Conservation (phyloP, 1,140 invertebrate genomes). For the Camponotus pennsylvanicus region DNA sequence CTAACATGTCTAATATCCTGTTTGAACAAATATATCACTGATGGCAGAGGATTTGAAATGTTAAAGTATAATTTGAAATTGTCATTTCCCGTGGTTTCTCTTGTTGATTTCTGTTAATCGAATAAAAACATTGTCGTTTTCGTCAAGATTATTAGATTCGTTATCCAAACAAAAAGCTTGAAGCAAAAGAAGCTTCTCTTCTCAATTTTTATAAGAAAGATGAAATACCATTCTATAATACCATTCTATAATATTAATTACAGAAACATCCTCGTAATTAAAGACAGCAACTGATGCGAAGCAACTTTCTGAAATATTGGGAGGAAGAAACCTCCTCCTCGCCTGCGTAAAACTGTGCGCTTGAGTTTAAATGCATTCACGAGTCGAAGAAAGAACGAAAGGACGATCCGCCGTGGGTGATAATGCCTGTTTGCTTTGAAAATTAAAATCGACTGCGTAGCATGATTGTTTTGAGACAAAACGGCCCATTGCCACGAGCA, state of each 20-base stretch:
- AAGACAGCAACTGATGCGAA: background rate
- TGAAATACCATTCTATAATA: background rate
- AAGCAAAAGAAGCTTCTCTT: background rate
- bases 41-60: background rate
- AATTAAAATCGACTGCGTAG: slow-evolving; percentile 61
- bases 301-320: background rate
- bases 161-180: slow-evolving; percentile 13
- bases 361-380: slow-evolving; percentile 26
- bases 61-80: slow-evolving; percentile 49
- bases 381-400: slow-evolving; percentile 27
- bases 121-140: slow-evolving; percentile 52
- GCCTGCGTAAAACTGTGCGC: background rate
- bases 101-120: slow-evolving; percentile 52
- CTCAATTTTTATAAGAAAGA: slow-evolving; percentile 7
- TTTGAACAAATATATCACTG: background rate
- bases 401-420: slow-evolving; percentile 47
- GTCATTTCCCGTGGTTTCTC: slow-evolving; percentile 36
- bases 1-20: background rate
- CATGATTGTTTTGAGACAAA: slow-evolving; percentile 61
- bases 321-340: background rate
- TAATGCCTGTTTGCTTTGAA: slow-evolving; percentile 61
- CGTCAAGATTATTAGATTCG: slow-evolving; percentile 36
- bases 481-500: slow-evolving; percentile 23
- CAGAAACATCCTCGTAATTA: background rate
- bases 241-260: background rate